Evolutionary conservation across 2,797 vertebrate species (phyloP).

Genomic region (Periophthalmus magnuspinnatus): DNA sequence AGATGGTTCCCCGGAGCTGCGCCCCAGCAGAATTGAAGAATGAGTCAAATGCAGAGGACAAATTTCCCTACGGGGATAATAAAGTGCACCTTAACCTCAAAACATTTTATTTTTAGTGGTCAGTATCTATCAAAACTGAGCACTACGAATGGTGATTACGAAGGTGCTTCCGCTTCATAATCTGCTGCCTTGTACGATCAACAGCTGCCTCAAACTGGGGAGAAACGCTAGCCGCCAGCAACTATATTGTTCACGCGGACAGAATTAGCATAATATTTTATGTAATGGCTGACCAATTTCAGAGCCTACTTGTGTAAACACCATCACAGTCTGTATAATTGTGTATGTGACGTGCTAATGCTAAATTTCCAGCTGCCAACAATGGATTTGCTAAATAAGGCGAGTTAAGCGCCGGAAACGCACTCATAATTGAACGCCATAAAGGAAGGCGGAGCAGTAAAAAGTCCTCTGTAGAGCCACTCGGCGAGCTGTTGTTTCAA

Average conservation of each 20-base stretch:
- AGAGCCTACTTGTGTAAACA: conserved; percentile 46
- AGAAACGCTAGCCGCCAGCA: not conserved
- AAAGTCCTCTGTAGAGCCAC: conserved; percentile 61
- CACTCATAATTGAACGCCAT: conserved; percentile 65
- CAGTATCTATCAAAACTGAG: too few relatives aligned
- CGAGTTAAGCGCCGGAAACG: conserved; percentile 69
- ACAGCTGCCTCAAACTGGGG: not conserved
- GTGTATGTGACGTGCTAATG: conserved; percentile 46
- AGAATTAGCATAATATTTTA: conserved; percentile 26
- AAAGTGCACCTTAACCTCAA: too few relatives aligned
- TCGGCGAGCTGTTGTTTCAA: conserved; percentile 60
- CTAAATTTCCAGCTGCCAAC: conserved; percentile 61
- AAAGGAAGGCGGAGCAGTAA: conserved; percentile 63
- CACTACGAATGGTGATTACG: too few relatives aligned
- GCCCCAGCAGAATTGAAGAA: too few relatives aligned
- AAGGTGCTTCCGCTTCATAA: too few relatives aligned
- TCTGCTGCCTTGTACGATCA: not conserved
- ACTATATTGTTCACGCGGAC: not conserved
- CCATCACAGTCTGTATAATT: conserved; percentile 42
- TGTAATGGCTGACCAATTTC: conserved; percentile 27
- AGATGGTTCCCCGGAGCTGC: too few relatives aligned
- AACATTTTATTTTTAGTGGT: too few relatives aligned
- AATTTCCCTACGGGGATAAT: too few relatives aligned
- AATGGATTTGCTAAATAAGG: conserved; percentile 60
- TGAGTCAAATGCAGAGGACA: too few relatives aligned